Conservation (phyloP, 1,140 invertebrate species). For the Gryon sp. region DNA sequence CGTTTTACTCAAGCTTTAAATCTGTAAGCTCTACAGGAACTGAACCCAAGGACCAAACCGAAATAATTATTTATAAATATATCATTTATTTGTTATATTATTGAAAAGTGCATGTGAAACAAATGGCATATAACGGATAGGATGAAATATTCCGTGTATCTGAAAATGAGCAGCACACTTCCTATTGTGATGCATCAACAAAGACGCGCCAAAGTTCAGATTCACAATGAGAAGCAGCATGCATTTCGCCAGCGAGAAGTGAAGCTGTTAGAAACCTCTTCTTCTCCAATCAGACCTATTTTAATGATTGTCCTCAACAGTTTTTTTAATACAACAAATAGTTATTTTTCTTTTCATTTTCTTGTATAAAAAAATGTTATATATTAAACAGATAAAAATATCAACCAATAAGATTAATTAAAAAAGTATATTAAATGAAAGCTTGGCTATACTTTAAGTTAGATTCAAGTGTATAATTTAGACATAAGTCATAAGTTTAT, state of each 20-base stretch:
- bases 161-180: constrained; percentile 32
- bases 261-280: not conserved
- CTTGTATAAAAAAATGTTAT: too few species aligned
- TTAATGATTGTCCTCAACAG: constrained; percentile 16
- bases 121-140: constrained; percentile 29
- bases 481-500: too few species aligned
- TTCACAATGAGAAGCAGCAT: constrained; percentile 19
- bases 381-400: too few species aligned
- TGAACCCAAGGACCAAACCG: not conserved
- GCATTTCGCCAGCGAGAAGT: not conserved
- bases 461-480: too few species aligned
- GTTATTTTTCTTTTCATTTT: too few species aligned
- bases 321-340: too few species aligned
- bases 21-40: too few species aligned
- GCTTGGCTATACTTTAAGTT: too few species aligned
- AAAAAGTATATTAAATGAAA: too few species aligned
- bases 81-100: constrained; percentile 19
- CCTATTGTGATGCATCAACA: constrained; percentile 22
- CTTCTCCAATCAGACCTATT: constrained; percentile 8
- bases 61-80: constrained; percentile 21
- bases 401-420: too few species aligned
- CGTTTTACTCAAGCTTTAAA: too few species aligned
- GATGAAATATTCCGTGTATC: constrained; percentile 16
- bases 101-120: constrained; percentile 1
- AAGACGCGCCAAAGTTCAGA: constrained; percentile 12